Evolutionary conservation across 2,797 vertebrate species (phyloP), one percentile per base, ranked within the genome.

Genomic region (Eleutherodactylus coqui): DNA sequence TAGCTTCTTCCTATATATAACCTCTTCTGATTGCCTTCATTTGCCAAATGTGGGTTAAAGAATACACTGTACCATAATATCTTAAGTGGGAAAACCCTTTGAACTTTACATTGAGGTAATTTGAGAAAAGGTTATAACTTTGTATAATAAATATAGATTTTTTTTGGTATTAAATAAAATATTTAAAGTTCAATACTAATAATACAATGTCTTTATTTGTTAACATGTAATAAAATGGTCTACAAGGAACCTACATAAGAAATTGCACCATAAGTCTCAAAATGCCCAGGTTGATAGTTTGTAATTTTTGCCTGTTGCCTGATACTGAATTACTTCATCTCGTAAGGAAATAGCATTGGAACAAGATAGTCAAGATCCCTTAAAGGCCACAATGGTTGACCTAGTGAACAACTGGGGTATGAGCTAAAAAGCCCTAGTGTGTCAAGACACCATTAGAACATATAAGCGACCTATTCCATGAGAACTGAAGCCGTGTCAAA

Each of bases 401-500:
- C n/a, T 47, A 19, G 41, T 7, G 11, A 27, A 49, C 16, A 8
- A 51, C 75, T 36, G 19, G n/a, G 11, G 5, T 34, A 29, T 36
- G 4, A 53, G 19, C 29, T 36, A 51, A 19, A 38, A 27, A 10
- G 38, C 38, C 29, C 58, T 38, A 64, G n/a, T 16, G 2, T 51
- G 24, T 55, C 10, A 58, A 13, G 2, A 38, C 6, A 9, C 36
- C n/a, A 4, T 21, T 32, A 75, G 27, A 29, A 76, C 2, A 51
- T 27, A 27, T 75, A 47, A 75, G 70, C 21, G 34, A 6, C n/a
- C 38, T 13, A 14, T 69, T 36, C n/a, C 21, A 51, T 36, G 21
- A 60, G 38, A 80, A 67, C 19, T 21, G 62, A 19, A 36, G 32
- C 29, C 19, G 27, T 47, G 8, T n/a, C 62, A 87, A 93, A 89